Evolutionary conservation across 2,888 invertebrate genomes (phyloP).

Genomic region (Agrochola macilenta): DNA sequence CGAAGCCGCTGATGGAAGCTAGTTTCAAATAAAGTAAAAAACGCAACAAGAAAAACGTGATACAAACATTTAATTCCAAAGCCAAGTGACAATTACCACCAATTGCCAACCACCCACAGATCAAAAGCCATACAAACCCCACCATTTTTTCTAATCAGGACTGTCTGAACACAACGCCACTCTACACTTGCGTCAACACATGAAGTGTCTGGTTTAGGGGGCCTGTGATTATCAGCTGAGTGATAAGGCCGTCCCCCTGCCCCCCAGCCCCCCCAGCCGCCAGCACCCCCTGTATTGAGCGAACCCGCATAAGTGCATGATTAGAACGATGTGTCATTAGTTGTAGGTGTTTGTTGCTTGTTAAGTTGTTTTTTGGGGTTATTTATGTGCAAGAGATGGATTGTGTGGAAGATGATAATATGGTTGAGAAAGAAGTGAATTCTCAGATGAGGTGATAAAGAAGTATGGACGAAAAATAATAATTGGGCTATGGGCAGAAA

Average conservation of each 20-base stretch:
- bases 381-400: not conserved
- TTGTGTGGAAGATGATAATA: not conserved
- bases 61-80: not conserved
- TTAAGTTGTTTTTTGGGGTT: conserved; percentile 17
- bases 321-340: conserved; percentile 64
- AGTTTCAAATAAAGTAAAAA: not conserved
- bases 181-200: conserved; percentile 77
- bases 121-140: conserved; percentile 38
- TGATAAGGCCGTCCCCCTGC: conserved; percentile 74
- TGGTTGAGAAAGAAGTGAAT: not conserved
- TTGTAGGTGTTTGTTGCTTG: conserved; percentile 46
- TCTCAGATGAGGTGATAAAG: not conserved
- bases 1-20: too few relatives aligned
- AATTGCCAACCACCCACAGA: not conserved
- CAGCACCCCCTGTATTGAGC: conserved; percentile 72
- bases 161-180: conserved; percentile 60
- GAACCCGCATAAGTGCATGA: conserved; percentile 78
- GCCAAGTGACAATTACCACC: conserved; percentile 2
- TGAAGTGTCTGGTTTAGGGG: conserved; percentile 75
- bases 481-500: not conserved
- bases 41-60: not conserved
- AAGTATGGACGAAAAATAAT: not conserved
- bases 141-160: conserved; percentile 46
- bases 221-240: conserved; percentile 82
- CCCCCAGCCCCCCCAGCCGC: conserved; percentile 28